phyloP scores from a whole-genome alignment of 1,140 invertebrate genomes.

The Tetragnatha versicolor region DNA sequence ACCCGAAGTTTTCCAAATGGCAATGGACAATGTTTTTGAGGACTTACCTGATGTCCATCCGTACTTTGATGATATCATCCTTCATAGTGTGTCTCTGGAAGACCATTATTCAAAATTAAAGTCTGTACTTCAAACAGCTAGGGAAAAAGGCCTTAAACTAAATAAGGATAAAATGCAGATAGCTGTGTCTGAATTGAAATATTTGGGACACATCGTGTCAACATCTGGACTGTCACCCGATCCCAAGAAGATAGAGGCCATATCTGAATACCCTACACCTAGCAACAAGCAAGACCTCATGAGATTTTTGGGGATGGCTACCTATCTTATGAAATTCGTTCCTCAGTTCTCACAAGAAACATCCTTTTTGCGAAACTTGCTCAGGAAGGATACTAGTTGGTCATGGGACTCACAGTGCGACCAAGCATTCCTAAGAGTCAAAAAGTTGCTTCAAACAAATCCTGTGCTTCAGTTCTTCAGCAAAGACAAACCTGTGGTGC shows the following conservation, averaged over 20 bases:
- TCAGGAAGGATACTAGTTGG: neutral
- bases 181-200: slow-evolving; percentile 25
- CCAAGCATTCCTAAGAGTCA: slow-evolving; percentile 15
- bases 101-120: slow-evolving; percentile 8
- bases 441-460: neutral
- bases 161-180: slow-evolving; percentile 34
- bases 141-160: neutral
- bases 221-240: slow-evolving; percentile 30
- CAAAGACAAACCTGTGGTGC: slow-evolving; percentile 57
- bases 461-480: slow-evolving; percentile 59
- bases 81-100: neutral
- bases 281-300: slow-evolving; percentile 31
- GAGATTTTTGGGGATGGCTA: slow-evolving; percentile 32
- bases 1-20: slow-evolving; percentile 56
- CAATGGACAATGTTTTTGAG: neutral
- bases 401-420: neutral
- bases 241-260: slow-evolving; percentile 24
- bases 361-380: neutral
- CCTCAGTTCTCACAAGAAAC: slow-evolving; percentile 25
- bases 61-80: slow-evolving; percentile 13
- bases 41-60: neutral
- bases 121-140: slow-evolving; percentile 1
- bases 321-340: slow-evolving; percentile 36
- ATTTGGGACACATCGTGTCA: slow-evolving; percentile 39
- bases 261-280: slow-evolving; percentile 11